phyloP scores from a whole-genome alignment of 2,888 invertebrate species.

The Sminthurinus aureus region DNA sequence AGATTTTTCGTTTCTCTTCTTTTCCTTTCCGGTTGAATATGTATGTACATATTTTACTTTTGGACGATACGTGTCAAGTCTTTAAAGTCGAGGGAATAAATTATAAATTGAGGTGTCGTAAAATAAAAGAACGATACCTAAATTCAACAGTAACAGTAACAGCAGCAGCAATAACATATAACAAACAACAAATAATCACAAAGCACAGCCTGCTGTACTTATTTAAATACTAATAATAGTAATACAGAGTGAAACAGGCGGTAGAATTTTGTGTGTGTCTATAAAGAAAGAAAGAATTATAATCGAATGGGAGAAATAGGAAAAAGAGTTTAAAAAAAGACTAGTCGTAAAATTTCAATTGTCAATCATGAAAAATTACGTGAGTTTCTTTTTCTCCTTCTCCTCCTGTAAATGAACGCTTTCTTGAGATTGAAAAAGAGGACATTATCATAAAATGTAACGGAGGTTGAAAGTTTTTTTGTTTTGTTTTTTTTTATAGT shows the following conservation, averaged over 20 bases:
- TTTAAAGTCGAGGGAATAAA: not conserved
- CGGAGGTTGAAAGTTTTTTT: not conserved
- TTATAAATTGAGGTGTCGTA: not conserved
- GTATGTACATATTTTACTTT: not conserved
- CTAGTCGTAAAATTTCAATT: not conserved
- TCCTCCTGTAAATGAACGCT: not conserved
- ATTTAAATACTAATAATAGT: no score
- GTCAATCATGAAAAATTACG: not conserved
- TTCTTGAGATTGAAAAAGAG: not conserved
- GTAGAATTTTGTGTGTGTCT: no score
- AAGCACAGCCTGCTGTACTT: no score
- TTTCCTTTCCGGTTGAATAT: not conserved
- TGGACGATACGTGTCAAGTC: not conserved
- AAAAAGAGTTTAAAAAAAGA: not conserved
- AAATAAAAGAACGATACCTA: not conserved
- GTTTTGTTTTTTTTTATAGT: not conserved
- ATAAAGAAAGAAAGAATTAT: no score
- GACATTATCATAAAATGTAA: not conserved
- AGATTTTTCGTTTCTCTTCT: not conserved
- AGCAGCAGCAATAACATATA: no score
- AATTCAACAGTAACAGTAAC: no score
- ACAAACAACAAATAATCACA: no score
- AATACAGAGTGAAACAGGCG: no score
- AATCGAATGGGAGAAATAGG: no score
- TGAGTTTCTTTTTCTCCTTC: not conserved